A percentile compares a stretch with the other conserved stretches of the same genome.
Conservation (phyloP, 2,797 vertebrate genomes). For the Pteropus rufus region DNA sequence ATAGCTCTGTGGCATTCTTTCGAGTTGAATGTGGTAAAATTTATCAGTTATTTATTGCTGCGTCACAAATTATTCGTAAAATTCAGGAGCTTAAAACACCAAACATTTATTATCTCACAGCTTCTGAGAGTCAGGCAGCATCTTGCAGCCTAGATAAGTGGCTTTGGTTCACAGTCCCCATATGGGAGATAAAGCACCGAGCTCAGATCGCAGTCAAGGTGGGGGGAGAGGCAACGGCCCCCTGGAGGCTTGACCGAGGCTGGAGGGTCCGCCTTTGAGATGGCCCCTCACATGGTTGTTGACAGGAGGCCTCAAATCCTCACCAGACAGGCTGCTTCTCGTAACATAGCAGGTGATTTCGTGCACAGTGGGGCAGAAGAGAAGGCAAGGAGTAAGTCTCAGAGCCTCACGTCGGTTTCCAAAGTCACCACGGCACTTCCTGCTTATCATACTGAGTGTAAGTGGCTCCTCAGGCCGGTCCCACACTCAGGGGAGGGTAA, state of each 20-base stretch:
- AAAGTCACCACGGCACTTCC: no score
- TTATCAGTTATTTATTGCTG: background rate
- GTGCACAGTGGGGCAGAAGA: background rate
- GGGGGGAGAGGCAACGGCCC: rapidly evolving
- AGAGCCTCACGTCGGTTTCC: background rate
- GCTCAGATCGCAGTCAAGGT: background rate
- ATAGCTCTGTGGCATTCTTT: background rate
- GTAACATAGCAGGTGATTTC: rapidly evolving
- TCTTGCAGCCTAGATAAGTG: background rate
- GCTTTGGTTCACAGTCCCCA: background rate
- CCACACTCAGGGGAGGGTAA: background rate
- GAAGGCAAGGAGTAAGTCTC: background rate
- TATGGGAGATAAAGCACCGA: rapidly evolving
- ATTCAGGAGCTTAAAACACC: background rate
- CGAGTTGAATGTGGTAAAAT: background rate
- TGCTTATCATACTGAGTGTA: background rate
- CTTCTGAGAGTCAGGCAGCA: background rate
- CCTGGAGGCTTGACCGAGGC: background rate
- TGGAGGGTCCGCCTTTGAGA: background rate
- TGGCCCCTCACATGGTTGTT: rapidly evolving
- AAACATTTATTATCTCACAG: no score
- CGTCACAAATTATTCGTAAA: background rate
- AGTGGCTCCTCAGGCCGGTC: background rate
- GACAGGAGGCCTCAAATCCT: background rate
- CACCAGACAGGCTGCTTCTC: no score